phyloP scores from a whole-genome alignment of 2,888 invertebrate genomes.

The Limnephilus marmoratus region DNA sequence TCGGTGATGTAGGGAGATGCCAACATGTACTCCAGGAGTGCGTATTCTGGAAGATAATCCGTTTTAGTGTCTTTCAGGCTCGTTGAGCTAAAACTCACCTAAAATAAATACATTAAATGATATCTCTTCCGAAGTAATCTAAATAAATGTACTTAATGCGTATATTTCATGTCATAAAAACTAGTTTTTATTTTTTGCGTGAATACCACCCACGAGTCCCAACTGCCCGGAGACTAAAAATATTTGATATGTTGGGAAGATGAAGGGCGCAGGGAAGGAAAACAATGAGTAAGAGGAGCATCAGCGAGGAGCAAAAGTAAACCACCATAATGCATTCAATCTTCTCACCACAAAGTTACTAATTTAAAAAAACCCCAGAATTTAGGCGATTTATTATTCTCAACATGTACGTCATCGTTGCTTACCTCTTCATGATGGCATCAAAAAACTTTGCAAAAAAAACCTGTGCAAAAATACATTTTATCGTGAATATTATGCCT shows the following conservation, averaged over 20 bases:
- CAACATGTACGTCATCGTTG: too few relatives aligned
- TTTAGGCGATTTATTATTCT: too few relatives aligned
- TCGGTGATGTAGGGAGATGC: conserved; percentile 72
- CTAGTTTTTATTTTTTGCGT: too few relatives aligned
- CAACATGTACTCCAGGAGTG: conserved; percentile 74
- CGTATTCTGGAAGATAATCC: conserved; percentile 75
- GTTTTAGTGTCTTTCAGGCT: conserved; percentile 71
- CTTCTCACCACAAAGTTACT: too few relatives aligned
- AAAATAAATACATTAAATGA: conserved; percentile 16
- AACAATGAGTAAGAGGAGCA: too few relatives aligned
- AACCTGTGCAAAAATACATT: not conserved
- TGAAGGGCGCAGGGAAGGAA: not conserved
- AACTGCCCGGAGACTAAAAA: not conserved
- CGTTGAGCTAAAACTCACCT: conserved; percentile 24
- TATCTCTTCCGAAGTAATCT: not conserved
- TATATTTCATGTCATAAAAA: too few relatives aligned
- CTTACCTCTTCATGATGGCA: not conserved
- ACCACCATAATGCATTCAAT: too few relatives aligned
- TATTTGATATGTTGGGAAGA: not conserved
- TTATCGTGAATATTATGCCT: too few relatives aligned
- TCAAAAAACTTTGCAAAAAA: not conserved
- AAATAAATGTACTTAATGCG: not conserved
- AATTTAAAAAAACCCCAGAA: too few relatives aligned
- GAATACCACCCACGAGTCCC: too few relatives aligned
- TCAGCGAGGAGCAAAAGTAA: too few relatives aligned